phyloP scores from a whole-genome alignment of 2,113 vertebrate species.

The Sminthopsis crassicaudata region DNA sequence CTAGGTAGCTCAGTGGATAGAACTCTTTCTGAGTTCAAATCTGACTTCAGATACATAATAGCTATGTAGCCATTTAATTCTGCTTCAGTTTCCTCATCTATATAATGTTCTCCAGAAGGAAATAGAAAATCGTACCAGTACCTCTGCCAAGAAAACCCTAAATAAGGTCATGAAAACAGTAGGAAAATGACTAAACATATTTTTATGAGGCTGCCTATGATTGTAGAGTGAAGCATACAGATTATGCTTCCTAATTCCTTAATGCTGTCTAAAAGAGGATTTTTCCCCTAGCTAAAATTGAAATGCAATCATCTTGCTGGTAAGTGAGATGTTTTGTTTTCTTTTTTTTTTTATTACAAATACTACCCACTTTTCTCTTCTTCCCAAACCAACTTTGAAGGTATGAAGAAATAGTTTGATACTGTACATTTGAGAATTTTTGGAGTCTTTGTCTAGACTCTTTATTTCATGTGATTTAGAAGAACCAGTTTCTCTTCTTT shows the following conservation, averaged over 20 bases:
- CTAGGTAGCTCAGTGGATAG: not conserved
- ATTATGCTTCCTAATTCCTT: not conserved
- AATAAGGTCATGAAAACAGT: not conserved
- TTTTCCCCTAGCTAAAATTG: not conserved
- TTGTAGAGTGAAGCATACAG: not conserved
- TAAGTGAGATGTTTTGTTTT: no score
- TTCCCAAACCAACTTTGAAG: not conserved
- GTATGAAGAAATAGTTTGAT: not conserved
- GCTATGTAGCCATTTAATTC: not conserved
- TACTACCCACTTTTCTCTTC: not conserved
- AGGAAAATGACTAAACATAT: not conserved
- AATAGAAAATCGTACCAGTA: not conserved
- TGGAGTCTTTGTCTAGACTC: not conserved
- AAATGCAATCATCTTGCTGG: not conserved
- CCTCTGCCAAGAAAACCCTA: not conserved
- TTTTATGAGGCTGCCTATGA: not conserved
- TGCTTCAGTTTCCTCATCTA: not conserved
- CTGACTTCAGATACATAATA: not conserved
- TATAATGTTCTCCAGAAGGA: not conserved
- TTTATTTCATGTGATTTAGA: not conserved
- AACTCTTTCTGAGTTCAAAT: not conserved
- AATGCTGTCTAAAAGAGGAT: not conserved
- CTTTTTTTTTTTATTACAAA: not conserved
- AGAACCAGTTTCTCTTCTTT: not conserved
- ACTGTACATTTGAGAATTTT: not conserved